Evolutionary conservation across 2,888 invertebrate genomes (phyloP).

Genomic region (Catonia carolina): DNA sequence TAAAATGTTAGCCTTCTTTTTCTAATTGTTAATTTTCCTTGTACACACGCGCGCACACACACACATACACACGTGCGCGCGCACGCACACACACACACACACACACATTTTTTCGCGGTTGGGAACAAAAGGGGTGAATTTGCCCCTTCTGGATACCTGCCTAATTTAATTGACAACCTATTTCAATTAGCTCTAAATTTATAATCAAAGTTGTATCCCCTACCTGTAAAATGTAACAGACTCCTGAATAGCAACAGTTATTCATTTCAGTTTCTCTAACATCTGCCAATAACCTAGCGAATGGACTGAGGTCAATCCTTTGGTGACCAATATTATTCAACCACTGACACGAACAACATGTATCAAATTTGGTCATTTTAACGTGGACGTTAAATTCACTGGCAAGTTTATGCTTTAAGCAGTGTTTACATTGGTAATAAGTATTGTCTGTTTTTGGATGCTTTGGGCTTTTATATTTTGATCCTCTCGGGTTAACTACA

Average conservation of each 20-base stretch:
- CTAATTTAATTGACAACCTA: no score
- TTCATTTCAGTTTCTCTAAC: conserved; percentile 73
- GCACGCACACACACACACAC: no score
- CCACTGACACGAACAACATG: conserved; percentile 60
- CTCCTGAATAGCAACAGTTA: conserved; percentile 61
- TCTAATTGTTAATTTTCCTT: no score
- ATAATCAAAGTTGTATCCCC: neutral
- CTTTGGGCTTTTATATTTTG: conserved; percentile 44
- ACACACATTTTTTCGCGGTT: no score
- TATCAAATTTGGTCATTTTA: conserved; percentile 51
- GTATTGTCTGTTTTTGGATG: conserved; percentile 40
- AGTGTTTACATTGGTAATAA: conserved; percentile 51
- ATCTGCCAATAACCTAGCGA: conserved; percentile 63
- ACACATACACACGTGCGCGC: no score
- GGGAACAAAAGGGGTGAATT: no score
- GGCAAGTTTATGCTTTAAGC: conserved; percentile 57
- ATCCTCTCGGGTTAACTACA: conserved; percentile 52
- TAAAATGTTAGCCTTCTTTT: no score
- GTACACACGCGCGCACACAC: no score
- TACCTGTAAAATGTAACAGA: conserved; percentile 57
- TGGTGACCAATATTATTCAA: conserved; percentile 54
- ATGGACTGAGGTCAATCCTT: conserved; percentile 56
- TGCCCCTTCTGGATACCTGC: no score
- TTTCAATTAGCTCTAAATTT: neutral
- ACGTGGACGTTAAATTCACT: conserved; percentile 56